phyloP scores from a whole-genome alignment of 2,797 vertebrate genomes.

The Dromococcyx pavoninus region DNA sequence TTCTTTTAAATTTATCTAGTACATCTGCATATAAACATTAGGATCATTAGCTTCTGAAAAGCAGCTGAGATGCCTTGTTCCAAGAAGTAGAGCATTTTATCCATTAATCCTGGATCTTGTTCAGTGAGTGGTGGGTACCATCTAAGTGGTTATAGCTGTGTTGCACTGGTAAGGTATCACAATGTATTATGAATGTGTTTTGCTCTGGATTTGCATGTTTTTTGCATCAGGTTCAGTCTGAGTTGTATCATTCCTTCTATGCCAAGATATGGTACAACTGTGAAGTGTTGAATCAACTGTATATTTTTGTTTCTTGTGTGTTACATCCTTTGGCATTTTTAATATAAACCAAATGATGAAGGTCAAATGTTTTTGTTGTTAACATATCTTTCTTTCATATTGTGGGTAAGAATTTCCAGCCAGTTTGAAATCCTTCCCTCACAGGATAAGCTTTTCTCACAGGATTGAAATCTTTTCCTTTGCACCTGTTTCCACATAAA shows the following conservation, averaged over 20 bases:
- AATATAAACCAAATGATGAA: background rate
- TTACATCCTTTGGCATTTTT: background rate
- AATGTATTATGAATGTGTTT: background rate
- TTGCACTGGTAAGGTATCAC: background rate
- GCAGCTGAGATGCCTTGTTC: background rate
- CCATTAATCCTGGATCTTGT: conserved; percentile 11
- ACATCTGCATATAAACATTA: background rate
- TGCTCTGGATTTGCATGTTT: background rate
- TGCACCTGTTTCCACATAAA: background rate
- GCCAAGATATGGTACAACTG: background rate
- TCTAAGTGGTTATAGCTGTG: background rate
- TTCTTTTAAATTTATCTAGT: background rate
- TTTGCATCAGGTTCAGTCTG: background rate
- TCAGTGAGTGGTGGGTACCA: background rate
- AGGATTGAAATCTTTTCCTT: background rate
- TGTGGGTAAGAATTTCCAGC: background rate
- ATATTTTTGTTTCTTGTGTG: background rate
- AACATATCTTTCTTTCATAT: background rate
- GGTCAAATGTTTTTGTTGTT: background rate
- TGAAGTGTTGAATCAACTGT: background rate
- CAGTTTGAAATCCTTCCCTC: background rate
- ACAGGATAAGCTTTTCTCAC: background rate
- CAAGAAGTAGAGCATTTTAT: background rate
- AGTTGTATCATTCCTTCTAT: background rate
- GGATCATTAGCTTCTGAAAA: conserved; percentile 8